Base-by-base conservation (phyloP, 1,140 invertebrate genomes). In the Bombus pascuorum region DNA sequence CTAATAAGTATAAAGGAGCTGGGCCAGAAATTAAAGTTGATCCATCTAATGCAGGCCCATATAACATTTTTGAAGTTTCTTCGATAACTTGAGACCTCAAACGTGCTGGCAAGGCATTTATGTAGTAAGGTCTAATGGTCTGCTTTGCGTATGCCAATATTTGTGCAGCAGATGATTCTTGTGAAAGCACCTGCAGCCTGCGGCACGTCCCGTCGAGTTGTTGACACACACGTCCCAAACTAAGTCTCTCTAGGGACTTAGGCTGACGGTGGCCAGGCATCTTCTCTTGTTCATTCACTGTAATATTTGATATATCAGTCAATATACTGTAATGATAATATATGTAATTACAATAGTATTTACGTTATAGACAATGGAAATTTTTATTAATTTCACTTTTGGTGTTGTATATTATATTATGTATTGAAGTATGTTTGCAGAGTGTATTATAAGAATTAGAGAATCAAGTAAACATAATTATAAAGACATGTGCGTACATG, bases 191-290 rank as follows among this genome's bases (percentile, higher is more conserved):
- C 80, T 95, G 95, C 86, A 96, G 89, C 47, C 92, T 87, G 44
- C 95, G 94, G 89, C 95, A 96, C 77, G 92, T 95, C 72, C 89
- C 91, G 78, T 95, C 93, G 83, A 96, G 89, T 85, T 95, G 92
- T 84, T 95, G 93, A 87, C 95, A 95, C 87, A 95, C 94, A 34
- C 93, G 92, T 72, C 92, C 90, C 91, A 95, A 93, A 90, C 95
- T 95, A 85, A 95, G 92, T 59, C 91, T 91, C 87, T 94, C 90
- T 34, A 96, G 89, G 83, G 94, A 92, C 66, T 88, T 91, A 92
- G 95, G 95, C 93, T 95, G 95, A 92, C 94, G 93, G 88, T 94
- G 93, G 79, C 93, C 93, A 79, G 95, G 95, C 95, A 96, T 96
- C 86, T 91, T 91, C 82, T 89, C 87, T 91, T 89, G 87, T 89